Base-by-base conservation (phyloP, 2,888 invertebrate genomes). In the Cotesia congregata region DNA sequence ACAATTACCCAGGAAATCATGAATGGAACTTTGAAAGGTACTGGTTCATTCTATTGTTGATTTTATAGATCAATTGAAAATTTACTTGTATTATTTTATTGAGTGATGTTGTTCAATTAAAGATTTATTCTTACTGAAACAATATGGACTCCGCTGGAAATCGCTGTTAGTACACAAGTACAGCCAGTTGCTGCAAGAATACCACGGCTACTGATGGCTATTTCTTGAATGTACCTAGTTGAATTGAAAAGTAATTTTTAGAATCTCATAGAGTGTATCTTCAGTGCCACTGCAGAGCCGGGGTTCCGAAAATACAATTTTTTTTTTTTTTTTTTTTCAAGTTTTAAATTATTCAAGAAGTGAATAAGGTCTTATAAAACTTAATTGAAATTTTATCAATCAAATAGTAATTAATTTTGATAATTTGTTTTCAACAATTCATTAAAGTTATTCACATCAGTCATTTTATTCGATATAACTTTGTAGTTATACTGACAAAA, bases 11-110 rank as follows among this genome's bases (percentile, higher is more conserved):
- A 50, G 50, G 50, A 50, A 1, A 78, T 5, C 1, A 80, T 64
- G 38, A 80, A 82, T 72, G 80, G 80, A 5, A 67, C 77, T 67
- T 80, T 81, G 0, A 80, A 78, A 2, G 79, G 69, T 0, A 82
- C 64, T 38, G 81, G 80, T 40, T 79, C 74, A 5, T 80, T 73
- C 81, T 82, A 30, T 30, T 9, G 3, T 30, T 6, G 6, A 0
- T 30, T 61, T 4, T 20, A 7, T 9, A 50, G 50, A 50, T 50
- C 4, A 50, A 70, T 5, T 50, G 4, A 12, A 12, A 50, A 50
- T 50, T 50, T 50, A 0, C 7, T 12, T 50, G 50, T 59, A 30
- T 12, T 20, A 50, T 59, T 60, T 12, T 20, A 50, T 50, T 77
- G 50, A 50, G 7, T 50, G 50, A 12, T 9, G 12, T 12, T 9